Conservation (phyloP, 1,140 invertebrate species). For the Scylla paramamosain region DNA sequence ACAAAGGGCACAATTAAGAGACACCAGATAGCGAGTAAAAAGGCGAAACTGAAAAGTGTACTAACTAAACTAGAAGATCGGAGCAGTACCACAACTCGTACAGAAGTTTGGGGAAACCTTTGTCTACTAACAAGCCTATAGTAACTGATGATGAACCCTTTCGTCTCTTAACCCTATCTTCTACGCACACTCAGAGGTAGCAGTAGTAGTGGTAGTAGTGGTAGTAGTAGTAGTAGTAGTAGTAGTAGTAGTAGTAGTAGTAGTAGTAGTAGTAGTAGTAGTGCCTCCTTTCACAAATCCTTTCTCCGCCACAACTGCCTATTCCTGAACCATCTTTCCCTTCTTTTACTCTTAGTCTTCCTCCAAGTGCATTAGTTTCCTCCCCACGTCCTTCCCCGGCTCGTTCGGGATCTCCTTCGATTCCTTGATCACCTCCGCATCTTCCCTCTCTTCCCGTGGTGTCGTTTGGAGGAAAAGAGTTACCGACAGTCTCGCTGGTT, state of each 20-base stretch:
- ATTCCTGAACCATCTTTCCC: neutral
- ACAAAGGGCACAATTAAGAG: too few species aligned
- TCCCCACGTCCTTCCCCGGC: neutral
- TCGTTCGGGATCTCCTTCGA: neutral
- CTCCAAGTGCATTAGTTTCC: neutral
- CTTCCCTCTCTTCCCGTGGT: neutral
- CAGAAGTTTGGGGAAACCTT: too few species aligned
- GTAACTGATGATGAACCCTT: too few species aligned
- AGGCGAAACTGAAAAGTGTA: too few species aligned
- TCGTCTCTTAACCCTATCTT: too few species aligned
- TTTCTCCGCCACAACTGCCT: neutral
- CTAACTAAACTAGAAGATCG: too few species aligned
- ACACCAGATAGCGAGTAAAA: too few species aligned
- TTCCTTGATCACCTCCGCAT: neutral
- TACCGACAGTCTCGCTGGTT: slow-evolving; percentile 1
- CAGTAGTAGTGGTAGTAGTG: too few species aligned
- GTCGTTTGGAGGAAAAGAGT: neutral
- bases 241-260: neutral
- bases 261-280: neutral
- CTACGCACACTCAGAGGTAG: too few species aligned
- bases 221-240: neutral
- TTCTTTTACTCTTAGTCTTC: neutral
- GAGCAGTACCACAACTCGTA: too few species aligned
- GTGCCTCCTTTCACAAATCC: neutral
- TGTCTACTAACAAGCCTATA: too few species aligned